Evolutionary conservation across 2,888 invertebrate species (phyloP), one percentile per base, ranked within the genome.

Genomic region (Tyria jacobaeae): DNA sequence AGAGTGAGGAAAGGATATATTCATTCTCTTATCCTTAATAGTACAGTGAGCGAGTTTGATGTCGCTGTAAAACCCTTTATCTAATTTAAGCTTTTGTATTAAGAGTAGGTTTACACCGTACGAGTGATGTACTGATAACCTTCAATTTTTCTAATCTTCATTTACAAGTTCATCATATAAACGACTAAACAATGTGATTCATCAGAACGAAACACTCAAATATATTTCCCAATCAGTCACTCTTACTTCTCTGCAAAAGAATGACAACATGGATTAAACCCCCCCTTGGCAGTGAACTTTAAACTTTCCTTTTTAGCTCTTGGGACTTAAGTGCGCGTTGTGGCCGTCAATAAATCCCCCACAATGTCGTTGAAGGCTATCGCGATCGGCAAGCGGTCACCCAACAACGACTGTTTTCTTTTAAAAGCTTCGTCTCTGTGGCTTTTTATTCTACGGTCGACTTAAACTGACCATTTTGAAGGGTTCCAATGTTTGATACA

Each of bases 221-320:
- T 37, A 68, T 64, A 63, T 67, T 57, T 53, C n/a, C 50, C 67
- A 60, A 64, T 67, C 60, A 64, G 48, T 62, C 50, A 44, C 41
- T 14, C 53, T 24, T 49, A 62, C 31, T 35, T 14, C 12, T 60
- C 64, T 73, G 73, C 61, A 70, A 76, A 73, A 61, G 60, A 65
- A 66, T 66, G n/a, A 67, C 58, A 70, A 56, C 64, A 62, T 37
- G 51, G 55, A 70, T 70, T 75, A 62, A 72, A 75, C 72, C 66
- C 71, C 59, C 56, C 72, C 54, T 60, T 47, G 50, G 62, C 56
- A 56, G 50, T 47, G 57, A 66, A 73, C 68, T 77, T 76, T 71
- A 75, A 80, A 80, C 76, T 76, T 74, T 79, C 76, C 81, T 74
- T 76, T 81, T 76, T 78, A 74, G 72, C 77, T 72, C 72, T 62